Evolutionary conservation across 2,797 vertebrate species (phyloP).

Genomic region (Carduelis carduelis): DNA sequence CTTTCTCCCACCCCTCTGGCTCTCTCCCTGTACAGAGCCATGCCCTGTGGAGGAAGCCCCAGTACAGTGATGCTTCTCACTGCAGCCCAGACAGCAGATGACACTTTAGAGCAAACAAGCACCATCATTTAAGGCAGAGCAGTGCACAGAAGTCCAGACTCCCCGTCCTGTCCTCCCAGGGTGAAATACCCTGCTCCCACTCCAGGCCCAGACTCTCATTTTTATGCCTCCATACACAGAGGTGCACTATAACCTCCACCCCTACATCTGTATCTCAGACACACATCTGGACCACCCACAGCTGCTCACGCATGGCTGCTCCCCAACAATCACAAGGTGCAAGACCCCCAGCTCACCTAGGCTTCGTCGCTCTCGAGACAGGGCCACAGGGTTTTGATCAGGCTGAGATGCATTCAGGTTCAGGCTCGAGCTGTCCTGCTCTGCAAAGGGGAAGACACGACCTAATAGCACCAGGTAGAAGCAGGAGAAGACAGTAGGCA

Average conservation of each 20-base stretch:
- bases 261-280: background rate
- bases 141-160: background rate
- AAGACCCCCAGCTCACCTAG: slow-evolving; percentile 60
- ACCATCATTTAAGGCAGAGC: background rate
- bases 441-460: slow-evolving; percentile 54
- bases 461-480: background rate
- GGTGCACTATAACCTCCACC: rapidly evolving
- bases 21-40: background rate
- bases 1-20: background rate
- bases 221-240: background rate
- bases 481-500: background rate
- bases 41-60: background rate
- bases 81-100: background rate
- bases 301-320: background rate
- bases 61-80: background rate
- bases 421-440: slow-evolving; percentile 58
- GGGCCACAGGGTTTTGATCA: background rate
- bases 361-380: slow-evolving; percentile 75
- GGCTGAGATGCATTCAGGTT: slow-evolving; percentile 56
- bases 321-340: background rate
- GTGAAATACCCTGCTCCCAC: background rate
- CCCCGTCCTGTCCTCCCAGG: background rate
- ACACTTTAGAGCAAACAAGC: background rate
- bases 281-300: background rate
- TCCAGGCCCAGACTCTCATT: background rate